Conservation (phyloP, 2,113 vertebrate genomes). For the Scortum barcoo region DNA sequence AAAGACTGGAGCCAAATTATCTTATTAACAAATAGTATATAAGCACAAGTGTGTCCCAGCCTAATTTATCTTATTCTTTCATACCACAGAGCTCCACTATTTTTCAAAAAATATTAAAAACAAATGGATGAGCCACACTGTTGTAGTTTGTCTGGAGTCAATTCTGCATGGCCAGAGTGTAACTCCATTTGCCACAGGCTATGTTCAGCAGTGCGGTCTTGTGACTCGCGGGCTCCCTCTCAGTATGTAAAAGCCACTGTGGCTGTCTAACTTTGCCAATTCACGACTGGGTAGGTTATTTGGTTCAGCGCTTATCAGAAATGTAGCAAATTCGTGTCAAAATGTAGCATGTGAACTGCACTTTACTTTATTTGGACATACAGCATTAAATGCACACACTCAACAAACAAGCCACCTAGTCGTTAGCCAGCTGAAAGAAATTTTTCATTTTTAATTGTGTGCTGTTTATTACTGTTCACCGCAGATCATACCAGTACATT, state of each 20-base stretch:
- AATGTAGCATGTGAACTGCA: background rate
- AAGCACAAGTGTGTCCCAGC: background rate
- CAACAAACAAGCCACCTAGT: background rate
- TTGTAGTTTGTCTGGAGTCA: background rate
- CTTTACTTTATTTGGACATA: background rate
- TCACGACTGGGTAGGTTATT: background rate
- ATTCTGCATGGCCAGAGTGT: background rate
- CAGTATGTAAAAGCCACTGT: slow-evolving; percentile 3
- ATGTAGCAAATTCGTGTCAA: slow-evolving; percentile 4
- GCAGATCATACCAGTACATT: background rate
- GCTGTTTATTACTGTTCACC: background rate
- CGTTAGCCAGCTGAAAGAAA: background rate
- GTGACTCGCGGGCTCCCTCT: background rate
- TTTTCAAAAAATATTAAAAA: background rate
- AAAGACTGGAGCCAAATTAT: background rate
- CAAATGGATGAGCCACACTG: background rate
- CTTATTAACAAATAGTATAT: background rate
- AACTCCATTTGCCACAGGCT: background rate
- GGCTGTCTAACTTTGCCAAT: slow-evolving; percentile 15
- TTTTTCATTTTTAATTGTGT: background rate
- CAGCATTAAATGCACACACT: background rate
- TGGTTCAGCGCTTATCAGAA: background rate
- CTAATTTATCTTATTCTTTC: background rate
- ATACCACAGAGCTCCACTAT: background rate
- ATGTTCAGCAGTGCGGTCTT: background rate